Evolutionary conservation across 2,888 invertebrate genomes (phyloP).

Genomic region (Lepeophtheirus nordmannii): DNA sequence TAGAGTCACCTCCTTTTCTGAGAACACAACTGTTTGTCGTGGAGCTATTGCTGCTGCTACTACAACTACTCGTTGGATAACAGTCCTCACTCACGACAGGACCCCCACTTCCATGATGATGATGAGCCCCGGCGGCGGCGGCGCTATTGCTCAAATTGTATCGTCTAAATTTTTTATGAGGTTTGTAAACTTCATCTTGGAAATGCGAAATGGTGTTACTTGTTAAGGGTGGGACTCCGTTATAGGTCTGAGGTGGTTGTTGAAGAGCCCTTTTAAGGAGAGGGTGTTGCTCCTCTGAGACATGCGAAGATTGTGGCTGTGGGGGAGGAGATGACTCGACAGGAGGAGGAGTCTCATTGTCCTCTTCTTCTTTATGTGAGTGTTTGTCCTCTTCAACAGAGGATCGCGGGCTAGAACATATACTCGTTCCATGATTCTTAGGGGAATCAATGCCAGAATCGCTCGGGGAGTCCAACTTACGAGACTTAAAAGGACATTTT

Average conservation of each 20-base stretch:
- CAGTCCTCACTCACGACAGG: neutral
- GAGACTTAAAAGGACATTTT: constrained; percentile 42
- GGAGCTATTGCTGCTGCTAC: constrained; percentile 33
- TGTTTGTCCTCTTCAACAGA: constrained; percentile 49
- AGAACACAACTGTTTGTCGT: constrained; percentile 38
- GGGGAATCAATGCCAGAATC: constrained; percentile 78
- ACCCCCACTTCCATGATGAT: constrained; percentile 9
- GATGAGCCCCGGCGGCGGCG: constrained; percentile 24
- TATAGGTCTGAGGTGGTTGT: constrained; percentile 54
- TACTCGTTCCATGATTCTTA: constrained; percentile 53
- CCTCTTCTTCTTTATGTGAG: constrained; percentile 29
- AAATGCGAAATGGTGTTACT: constrained; percentile 34
- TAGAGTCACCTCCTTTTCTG: constrained; percentile 22
- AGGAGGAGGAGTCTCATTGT: neutral
- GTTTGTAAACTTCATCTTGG: constrained; percentile 89
- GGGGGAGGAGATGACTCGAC: constrained; percentile 36
- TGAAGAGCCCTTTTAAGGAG: constrained; percentile 79
- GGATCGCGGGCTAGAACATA: constrained; percentile 67
- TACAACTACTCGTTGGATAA: constrained; percentile 37
- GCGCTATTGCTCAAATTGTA: constrained; percentile 48
- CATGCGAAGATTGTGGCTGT: constrained; percentile 25
- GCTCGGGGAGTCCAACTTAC: constrained; percentile 75
- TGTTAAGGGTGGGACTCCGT: neutral
- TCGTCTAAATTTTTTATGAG: constrained; percentile 77
- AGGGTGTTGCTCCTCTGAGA: constrained; percentile 56